These are phyloP conservation scores for Orchestia grillus DNA, from an alignment of 1,140 invertebrate species.

Conservation along the genomic window DNA sequence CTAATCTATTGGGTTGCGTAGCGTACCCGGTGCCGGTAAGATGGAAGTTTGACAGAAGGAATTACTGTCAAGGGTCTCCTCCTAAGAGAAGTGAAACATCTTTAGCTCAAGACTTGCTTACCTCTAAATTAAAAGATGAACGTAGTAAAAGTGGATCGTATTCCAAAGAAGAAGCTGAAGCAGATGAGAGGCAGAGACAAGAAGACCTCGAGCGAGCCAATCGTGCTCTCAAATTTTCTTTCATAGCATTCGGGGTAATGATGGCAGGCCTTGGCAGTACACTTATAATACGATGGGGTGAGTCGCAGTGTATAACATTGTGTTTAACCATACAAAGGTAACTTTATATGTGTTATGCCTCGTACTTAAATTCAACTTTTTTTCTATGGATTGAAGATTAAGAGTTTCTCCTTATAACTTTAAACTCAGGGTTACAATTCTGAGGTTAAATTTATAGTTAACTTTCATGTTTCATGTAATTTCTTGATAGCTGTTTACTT, in stretches of 20 bases:
- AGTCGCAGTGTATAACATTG: conserved; percentile 35
- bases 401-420: no score
- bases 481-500: no score
- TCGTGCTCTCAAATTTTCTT: conserved; percentile 68
- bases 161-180: conserved; percentile 59
- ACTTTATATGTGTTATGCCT: no score
- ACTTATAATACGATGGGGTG: conserved; percentile 71
- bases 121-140: conserved; percentile 66
- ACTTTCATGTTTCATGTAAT: no score
- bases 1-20: background rate
- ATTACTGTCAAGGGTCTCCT: background rate
- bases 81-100: background rate
- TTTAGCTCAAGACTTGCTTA: conserved; percentile 67
- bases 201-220: conserved; percentile 66
- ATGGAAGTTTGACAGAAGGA: conserved; percentile 12
- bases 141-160: conserved; percentile 70
- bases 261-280: conserved; percentile 71
- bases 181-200: conserved; percentile 63
- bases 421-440: no score
- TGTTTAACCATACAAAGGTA: no score
- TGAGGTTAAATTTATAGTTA: no score
- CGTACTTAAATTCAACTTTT: no score
- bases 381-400: no score
- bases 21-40: background rate
- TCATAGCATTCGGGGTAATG: conserved; percentile 71